Conservation (phyloP, 2,797 vertebrate species). For the Xerus rutilus region DNA sequence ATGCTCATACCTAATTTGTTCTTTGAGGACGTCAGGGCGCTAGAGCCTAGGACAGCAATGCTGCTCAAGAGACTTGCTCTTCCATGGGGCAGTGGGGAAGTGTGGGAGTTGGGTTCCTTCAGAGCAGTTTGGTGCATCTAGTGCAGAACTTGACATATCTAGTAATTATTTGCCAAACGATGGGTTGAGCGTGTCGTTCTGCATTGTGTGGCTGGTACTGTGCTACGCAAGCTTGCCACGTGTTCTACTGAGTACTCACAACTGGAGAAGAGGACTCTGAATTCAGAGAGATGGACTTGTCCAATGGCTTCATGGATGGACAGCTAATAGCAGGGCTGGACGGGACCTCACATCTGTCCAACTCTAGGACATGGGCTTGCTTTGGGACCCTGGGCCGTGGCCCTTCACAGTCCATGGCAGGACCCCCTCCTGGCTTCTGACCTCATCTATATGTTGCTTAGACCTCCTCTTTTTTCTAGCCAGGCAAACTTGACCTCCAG, state of each 20-base stretch:
- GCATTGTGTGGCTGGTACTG: not conserved
- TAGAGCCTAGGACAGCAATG: too few relatives aligned
- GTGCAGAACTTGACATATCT: not conserved
- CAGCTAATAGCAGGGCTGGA: not conserved
- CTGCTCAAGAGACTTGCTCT: not conserved
- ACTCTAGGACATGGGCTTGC: not conserved
- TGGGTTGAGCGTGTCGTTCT: not conserved
- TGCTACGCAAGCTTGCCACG: accelerated
- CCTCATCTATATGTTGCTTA: not conserved
- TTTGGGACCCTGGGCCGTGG: not conserved
- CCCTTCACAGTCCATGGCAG: not conserved
- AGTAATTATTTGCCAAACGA: not conserved
- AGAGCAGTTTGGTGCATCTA: not conserved
- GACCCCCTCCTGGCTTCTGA: not conserved
- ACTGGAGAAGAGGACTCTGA: too few relatives aligned
- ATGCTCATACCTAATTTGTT: not conserved
- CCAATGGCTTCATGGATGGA: not conserved
- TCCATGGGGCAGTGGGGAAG: not conserved
- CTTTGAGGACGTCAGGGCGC: not conserved
- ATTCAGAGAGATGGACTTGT: not conserved
- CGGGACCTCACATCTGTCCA: not conserved
- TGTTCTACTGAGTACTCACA: not conserved
- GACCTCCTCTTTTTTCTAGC: not conserved
- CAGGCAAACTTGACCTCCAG: not conserved
- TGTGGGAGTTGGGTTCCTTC: not conserved